These are phyloP conservation scores for Ecdyonurus torrentis DNA, from an alignment of 2,888 invertebrate species.

Conservation along the genomic window DNA sequence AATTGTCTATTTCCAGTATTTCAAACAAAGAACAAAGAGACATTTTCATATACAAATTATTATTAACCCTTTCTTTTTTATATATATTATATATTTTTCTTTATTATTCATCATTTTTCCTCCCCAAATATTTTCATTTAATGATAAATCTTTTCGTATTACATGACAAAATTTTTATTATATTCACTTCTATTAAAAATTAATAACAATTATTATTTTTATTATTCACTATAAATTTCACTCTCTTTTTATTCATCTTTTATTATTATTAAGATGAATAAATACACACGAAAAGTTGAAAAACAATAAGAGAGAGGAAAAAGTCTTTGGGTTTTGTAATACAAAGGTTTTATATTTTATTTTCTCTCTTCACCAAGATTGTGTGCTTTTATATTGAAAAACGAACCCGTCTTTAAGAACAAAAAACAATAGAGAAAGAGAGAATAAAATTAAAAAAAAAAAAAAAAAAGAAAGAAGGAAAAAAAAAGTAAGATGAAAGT, in stretches of 20 bases:
- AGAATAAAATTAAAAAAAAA: background rate
- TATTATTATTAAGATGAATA: background rate
- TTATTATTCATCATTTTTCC: too few species aligned
- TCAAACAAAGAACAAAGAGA: background rate
- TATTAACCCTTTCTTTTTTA: background rate
- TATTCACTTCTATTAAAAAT: background rate
- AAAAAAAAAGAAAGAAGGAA: background rate
- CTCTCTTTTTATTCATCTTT: background rate
- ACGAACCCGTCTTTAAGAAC: background rate
- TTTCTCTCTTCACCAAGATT: too few species aligned
- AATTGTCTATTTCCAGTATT: background rate
- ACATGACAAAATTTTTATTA: background rate
- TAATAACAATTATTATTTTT: background rate
- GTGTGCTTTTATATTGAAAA: too few species aligned
- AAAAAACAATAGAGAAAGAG: slow-evolving; percentile 1
- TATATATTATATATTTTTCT: too few species aligned
- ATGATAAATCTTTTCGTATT: background rate
- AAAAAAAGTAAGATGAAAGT: background rate
- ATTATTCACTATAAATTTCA: background rate
- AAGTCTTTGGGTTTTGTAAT: too few species aligned
- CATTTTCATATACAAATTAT: background rate
- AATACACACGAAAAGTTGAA: background rate
- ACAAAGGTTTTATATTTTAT: too few species aligned
- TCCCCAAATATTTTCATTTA: background rate
- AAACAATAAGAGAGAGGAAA: background rate